Conservation (phyloP, 1,140 invertebrate species). For the Drosophila watanabei region DNA sequence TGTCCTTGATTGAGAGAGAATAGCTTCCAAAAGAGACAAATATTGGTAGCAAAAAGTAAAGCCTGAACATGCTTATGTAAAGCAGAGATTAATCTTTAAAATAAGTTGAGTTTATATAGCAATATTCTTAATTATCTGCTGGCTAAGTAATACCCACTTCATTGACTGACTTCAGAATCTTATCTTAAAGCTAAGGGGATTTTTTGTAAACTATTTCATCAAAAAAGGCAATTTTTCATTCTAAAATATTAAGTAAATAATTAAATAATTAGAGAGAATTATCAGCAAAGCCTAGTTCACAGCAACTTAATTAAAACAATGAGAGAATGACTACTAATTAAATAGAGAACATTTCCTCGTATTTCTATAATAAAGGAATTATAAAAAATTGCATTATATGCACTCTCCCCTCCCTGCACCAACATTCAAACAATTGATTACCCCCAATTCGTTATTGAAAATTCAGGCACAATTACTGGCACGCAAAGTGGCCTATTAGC, state of each 20-base stretch:
- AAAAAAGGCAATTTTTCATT: neutral
- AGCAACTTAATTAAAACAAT: neutral
- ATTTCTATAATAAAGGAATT: neutral
- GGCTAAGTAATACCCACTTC: neutral
- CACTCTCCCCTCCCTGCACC: too few species aligned
- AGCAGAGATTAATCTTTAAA: neutral
- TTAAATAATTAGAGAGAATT: neutral
- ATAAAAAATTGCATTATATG: neutral
- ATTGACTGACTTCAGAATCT: neutral
- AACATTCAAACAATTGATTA: conserved; percentile 1
- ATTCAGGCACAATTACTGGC: conserved; percentile 11
- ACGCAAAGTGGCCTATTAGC: conserved; percentile 16
- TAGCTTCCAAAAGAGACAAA: conserved; percentile 1
- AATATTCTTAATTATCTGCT: neutral
- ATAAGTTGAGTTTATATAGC: neutral
- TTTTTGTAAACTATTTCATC: neutral
- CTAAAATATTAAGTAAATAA: neutral
- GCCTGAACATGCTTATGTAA: neutral
- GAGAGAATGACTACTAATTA: too few species aligned
- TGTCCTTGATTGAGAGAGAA: neutral
- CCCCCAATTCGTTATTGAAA: conserved; percentile 3
- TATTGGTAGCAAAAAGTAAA: conserved; percentile 7
- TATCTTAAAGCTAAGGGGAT: neutral
- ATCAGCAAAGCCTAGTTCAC: too few species aligned
- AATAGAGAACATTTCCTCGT: too few species aligned